Evolutionary conservation across 2,113 vertebrate genomes (phyloP), one percentile per base, ranked within the genome.

Genomic region (Glaucidium brasilianum): DNA sequence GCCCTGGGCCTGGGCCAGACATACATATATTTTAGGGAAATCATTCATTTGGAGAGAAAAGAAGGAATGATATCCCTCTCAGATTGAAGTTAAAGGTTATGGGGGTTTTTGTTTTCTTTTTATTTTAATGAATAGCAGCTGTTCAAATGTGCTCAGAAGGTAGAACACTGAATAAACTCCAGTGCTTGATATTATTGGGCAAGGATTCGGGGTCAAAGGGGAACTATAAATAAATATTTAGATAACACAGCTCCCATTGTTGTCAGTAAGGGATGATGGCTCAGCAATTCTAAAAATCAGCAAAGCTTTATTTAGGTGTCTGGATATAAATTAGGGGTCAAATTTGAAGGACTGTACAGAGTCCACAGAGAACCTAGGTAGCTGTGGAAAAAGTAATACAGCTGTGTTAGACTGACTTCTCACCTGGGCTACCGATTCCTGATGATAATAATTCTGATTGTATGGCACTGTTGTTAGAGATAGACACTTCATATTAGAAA

Each of bases 41-140:
- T 82, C 39, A 96, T 96, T 96, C 96, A 97, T 97, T 97, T 97
- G 67, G 66, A 93, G 62, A 90, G 60, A 96, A 96, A 95, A 94
- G 78, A 90, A 95, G 53, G 56, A 97, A 96, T 37, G 47, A 95
- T 95, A 96, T 82, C 69, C 11, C 11, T 85, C 64, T 85, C 64
- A 95, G 76, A 94, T 7, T 91, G 88, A 89, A 91, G 80, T 74
- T 77, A 73, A 30, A 93, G 64, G 35, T 67, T 86, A 34, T 78
- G 78, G 64, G 29, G 6, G 0, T 15, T 90, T 90, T 92, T 62
- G 7, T 93, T 96, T 87, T 95, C 43, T 75, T 91, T 79, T 82
- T 89, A 50, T 89, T 94, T 59, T 95, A 87, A 94, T 75, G 80
- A 94, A 89, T 78, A 96, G 58, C 95, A 96, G 91, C 91, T 97